Percentiles rank a stretch among this genome's conserved stretches.
phyloP scores from a whole-genome alignment of 2,888 invertebrate genomes.

The Odontocolon sp. region DNA sequence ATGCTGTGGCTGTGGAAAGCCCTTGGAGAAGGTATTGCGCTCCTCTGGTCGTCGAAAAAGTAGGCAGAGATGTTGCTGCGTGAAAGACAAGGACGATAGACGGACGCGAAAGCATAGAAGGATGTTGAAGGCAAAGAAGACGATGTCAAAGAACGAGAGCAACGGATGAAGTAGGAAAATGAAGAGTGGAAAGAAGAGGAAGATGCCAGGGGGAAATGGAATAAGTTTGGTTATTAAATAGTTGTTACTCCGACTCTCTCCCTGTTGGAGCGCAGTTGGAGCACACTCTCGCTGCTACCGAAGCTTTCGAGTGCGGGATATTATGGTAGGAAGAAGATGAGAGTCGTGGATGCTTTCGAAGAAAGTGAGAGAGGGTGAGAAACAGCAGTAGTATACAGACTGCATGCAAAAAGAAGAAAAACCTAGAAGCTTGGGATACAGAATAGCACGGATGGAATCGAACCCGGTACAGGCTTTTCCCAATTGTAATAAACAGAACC shows the following conservation, averaged over 20 bases:
- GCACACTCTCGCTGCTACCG: background rate
- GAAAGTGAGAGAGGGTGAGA: background rate
- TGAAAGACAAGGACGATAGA: background rate
- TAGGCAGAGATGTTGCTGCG: constrained; percentile 9
- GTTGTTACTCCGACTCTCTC: constrained; percentile 63
- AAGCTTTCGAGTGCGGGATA: constrained; percentile 8
- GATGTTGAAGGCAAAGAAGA: constrained; percentile 26
- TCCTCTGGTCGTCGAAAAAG: constrained; percentile 37
- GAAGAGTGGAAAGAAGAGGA: constrained; percentile 3
- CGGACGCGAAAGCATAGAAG: constrained; percentile 17
- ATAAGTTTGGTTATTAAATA: constrained; percentile 75
- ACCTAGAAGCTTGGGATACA: background rate
- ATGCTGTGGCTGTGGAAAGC: background rate
- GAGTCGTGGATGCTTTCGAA: background rate
- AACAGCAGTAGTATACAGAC: background rate
- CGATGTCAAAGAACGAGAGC: constrained; percentile 19
- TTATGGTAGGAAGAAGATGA: background rate
- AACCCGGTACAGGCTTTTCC: constrained; percentile 39
- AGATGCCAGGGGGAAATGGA: constrained; percentile 66
- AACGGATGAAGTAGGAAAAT: background rate
- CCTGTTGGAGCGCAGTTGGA: constrained; percentile 10
- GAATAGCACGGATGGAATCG: constrained; percentile 15
- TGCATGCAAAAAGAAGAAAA: background rate
- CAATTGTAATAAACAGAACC: constrained; percentile 67
- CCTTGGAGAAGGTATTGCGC: constrained; percentile 47